phyloP scores from a whole-genome alignment of 2,888 invertebrate species.

The Trichopria drosophilae region DNA sequence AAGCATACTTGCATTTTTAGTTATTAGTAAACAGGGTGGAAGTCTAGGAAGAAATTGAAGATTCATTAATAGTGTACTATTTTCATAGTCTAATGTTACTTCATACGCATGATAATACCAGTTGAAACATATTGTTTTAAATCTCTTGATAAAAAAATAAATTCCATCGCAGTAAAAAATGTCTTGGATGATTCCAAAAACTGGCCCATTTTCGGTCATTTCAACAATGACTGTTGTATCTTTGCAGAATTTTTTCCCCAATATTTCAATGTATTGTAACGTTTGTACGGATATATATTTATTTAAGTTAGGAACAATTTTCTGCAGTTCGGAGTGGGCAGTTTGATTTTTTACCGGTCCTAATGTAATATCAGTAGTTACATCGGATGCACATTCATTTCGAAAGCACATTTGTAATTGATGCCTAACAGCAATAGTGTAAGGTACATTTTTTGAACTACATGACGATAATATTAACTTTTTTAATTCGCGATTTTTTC shows the following conservation, averaged over 20 bases:
- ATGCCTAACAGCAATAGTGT: slow-evolving; percentile 22
- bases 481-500: slow-evolving; percentile 25
- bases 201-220: slow-evolving; percentile 23
- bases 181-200: slow-evolving; percentile 25
- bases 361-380: too few species aligned
- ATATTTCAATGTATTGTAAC: too few species aligned
- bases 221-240: slow-evolving; percentile 22
- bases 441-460: slow-evolving; percentile 18
- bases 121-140: slow-evolving; percentile 12
- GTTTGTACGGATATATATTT: too few species aligned
- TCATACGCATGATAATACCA: slow-evolving; percentile 23
- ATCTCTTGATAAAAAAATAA: slow-evolving; percentile 13
- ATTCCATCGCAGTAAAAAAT: too few species aligned
- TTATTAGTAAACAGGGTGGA: slow-evolving; percentile 18
- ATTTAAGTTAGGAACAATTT: too few species aligned
- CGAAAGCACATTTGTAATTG: slow-evolving; percentile 23
- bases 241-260: slow-evolving; percentile 17
- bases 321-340: slow-evolving; percentile 7
- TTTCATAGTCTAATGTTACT: too few species aligned
- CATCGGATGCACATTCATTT: too few species aligned
- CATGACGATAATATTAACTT: slow-evolving; percentile 16
- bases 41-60: slow-evolving; percentile 14
- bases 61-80: slow-evolving; percentile 15
- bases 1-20: too few species aligned
- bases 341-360: slow-evolving; percentile 11